Evolutionary conservation across 2,113 vertebrate species (phyloP), one percentile per base, ranked within the genome.

Genomic region (Paradoxurus hermaphroditus): DNA sequence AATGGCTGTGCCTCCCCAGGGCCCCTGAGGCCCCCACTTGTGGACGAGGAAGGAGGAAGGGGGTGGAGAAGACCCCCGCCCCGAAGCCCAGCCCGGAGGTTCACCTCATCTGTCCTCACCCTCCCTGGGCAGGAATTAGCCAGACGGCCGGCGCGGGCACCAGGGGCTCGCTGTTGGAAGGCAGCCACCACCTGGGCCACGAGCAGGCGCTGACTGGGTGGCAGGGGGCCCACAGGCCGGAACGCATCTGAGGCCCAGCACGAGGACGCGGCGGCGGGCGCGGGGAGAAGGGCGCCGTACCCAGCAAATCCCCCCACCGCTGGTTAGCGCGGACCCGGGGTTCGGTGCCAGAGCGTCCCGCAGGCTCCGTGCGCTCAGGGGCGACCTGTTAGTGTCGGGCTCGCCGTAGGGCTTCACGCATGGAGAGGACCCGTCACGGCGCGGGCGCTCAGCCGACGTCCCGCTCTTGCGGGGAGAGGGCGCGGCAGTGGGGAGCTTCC

Each of bases 191-290:
- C 21, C 23, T 25, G 68, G 34, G 36, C 21, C 62, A 27, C 7
- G 1, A 4, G 7, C 34, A 10, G 11, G 8, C 15, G 82, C 46
- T 19, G 27, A 27, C 21, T 19, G 39, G 75, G 27, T 19, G 5
- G 31, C 15, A 3, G 19, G 15, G 21, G 27, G 18, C 7, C n/a
- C 56, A 18, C 1, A 3, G 18, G 10, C 5, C 6, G 5, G 15
- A 31, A 31, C 5, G 7, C 44, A n/a, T 49, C 7, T 59, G 56
- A 59, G 56, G 7, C 15, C 51, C 51, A 7, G 56, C 4, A 0
- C 2, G 9, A 29, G 8, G 19, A 5, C 3, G 0, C 6, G 15
- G 11, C 10, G 1, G 19, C 5, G 0, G 8, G 29, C 29, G n/a
- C n/a, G 19, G 68, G 63, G 29, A 12, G 18, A n/a, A 25, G 0